phyloP scores from a whole-genome alignment of 2,888 invertebrate species.

The Atethmia centrago region DNA sequence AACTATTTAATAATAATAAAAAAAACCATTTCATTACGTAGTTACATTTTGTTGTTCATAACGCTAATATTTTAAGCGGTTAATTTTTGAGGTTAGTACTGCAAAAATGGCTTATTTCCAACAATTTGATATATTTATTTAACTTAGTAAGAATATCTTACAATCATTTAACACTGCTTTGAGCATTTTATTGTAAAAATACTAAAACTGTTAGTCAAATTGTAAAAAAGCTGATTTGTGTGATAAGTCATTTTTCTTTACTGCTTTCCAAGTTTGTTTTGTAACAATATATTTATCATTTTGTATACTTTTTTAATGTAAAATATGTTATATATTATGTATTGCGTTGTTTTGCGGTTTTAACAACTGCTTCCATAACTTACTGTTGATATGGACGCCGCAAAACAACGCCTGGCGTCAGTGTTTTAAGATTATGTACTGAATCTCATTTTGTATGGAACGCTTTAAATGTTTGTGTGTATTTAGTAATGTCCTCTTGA shows the following conservation, averaged over 20 bases:
- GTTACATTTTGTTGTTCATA: conserved; percentile 51
- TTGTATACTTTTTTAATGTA: conserved; percentile 66
- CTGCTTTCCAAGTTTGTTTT: conserved; percentile 43
- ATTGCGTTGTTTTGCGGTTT: conserved; percentile 32
- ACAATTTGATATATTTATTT: conserved; percentile 46
- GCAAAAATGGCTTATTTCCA: conserved; percentile 23
- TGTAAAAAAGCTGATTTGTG: conserved; percentile 19
- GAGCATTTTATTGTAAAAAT: conserved; percentile 53
- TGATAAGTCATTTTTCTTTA: conserved; percentile 11
- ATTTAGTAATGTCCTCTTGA: conserved; percentile 18
- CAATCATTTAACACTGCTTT: conserved; percentile 33
- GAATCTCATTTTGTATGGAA: conserved; percentile 63
- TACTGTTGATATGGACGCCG: not conserved
- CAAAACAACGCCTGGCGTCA: conserved; percentile 39
- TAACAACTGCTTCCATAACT: conserved; percentile 9
- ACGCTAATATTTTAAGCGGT: conserved; percentile 62
- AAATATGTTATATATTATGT: conserved; percentile 59
- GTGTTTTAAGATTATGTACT: conserved; percentile 66
- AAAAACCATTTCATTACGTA: conserved; percentile 48
- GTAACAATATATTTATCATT: conserved; percentile 67
- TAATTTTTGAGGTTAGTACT: conserved; percentile 25
- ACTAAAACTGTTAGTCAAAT: conserved; percentile 24
- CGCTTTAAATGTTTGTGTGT: conserved; percentile 47
- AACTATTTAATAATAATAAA: conserved; percentile 53
- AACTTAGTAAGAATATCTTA: conserved; percentile 25